Percentiles rank a stretch among this genome's conserved stretches.
phyloP scores from a whole-genome alignment of 2,797 vertebrate genomes.

The Sorex maritimensis region DNA sequence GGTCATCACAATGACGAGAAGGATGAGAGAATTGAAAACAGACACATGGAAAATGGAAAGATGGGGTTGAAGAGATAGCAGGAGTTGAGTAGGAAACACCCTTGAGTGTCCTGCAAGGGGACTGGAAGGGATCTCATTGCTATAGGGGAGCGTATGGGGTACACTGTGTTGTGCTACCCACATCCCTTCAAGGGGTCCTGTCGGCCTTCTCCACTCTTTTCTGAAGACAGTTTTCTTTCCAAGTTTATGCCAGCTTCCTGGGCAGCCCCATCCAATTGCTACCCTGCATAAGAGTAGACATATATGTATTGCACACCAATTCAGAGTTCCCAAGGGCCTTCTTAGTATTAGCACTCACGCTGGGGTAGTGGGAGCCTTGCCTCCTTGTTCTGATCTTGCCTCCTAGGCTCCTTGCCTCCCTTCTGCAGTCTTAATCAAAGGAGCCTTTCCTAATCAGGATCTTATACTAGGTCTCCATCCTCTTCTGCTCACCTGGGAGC shows the following conservation, averaged over 20 bases:
- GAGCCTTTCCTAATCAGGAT: neutral
- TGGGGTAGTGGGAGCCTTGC: neutral
- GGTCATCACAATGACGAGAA: too few species aligned
- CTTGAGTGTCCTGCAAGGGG: neutral
- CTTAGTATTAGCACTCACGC: neutral
- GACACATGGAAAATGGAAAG: neutral
- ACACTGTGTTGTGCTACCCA: neutral
- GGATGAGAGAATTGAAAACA: too few species aligned
- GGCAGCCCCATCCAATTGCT: neutral
- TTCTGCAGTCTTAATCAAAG: neutral
- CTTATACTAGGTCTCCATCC: neutral
- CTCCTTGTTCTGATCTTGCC: neutral
- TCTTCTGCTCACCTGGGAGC: slow-evolving; percentile 15
- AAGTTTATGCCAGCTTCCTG: neutral
- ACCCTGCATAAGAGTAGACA: neutral
- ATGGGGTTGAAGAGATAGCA: neutral
- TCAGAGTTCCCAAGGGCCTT: neutral
- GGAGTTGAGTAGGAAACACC: neutral
- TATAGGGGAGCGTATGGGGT: neutral
- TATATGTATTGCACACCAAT: neutral
- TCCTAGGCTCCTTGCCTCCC: neutral
- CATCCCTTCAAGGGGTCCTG: neutral
- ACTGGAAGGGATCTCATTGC: neutral
- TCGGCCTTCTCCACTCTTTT: neutral
- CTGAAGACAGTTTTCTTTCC: neutral